Percentiles rank a stretch among this genome's conserved stretches.
Conservation (phyloP, 2,113 vertebrate species). For the Menura novaehollandiae region DNA sequence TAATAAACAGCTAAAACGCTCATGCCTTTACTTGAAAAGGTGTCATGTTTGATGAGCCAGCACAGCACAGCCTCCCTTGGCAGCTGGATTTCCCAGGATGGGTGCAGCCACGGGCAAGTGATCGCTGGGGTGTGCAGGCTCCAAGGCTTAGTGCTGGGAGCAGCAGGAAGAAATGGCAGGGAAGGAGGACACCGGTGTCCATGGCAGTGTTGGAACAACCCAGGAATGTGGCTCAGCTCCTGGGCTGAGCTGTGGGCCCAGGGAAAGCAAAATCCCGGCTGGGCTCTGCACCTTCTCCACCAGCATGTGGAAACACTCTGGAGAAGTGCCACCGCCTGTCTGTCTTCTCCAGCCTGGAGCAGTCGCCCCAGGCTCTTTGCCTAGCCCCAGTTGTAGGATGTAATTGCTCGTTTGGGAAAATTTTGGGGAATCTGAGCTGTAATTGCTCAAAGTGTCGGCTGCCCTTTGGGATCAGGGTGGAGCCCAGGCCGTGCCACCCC, state of each 20-base stretch:
- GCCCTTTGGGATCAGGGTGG: not conserved
- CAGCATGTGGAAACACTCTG: not conserved
- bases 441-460: not conserved
- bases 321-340: not conserved
- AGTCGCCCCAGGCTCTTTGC: not conserved
- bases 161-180: not conserved
- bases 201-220: accelerated
- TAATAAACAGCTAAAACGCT: not conserved
- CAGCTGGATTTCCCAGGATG: not conserved
- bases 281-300: not conserved
- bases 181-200: not conserved
- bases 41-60: not conserved
- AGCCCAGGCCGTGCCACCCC: not conserved
- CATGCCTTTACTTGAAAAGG: constrained; percentile 32
- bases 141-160: not conserved
- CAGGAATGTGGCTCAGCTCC: not conserved
- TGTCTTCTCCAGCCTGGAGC: not conserved
- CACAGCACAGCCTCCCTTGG: not conserved
- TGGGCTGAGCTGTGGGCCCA: not conserved
- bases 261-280: not conserved
- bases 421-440: not conserved
- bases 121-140: not conserved
- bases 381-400: not conserved
- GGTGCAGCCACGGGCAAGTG: not conserved
- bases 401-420: not conserved